Conservation (phyloP, 2,113 vertebrate genomes). For the Pogonocichla stellata region DNA sequence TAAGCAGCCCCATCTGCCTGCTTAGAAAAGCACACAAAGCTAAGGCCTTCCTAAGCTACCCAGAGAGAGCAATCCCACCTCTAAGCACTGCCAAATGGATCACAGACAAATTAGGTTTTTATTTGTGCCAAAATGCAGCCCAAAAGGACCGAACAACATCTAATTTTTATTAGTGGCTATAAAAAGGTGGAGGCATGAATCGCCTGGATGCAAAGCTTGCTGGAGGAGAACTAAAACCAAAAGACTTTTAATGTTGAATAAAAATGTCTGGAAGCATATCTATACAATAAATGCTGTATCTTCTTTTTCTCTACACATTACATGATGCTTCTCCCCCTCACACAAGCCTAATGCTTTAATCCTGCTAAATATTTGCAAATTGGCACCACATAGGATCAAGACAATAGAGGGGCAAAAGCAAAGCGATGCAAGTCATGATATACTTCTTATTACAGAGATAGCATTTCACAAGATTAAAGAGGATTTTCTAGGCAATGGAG, state of each 20-base stretch:
- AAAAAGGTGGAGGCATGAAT: neutral
- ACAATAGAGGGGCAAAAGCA: neutral
- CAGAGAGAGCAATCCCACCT: neutral
- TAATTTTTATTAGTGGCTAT: conserved; percentile 39
- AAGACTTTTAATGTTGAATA: neutral
- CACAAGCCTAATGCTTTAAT: neutral
- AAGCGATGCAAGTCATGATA: neutral
- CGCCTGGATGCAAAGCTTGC: neutral
- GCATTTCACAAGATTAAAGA: neutral
- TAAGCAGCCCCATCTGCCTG: neutral
- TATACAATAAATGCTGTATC: neutral
- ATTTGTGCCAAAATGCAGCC: conserved; percentile 13
- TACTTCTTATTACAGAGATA: neutral
- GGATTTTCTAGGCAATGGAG: conserved; percentile 33
- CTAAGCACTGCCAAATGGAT: neutral
- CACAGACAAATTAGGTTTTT: conserved; percentile 15
- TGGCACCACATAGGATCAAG: neutral
- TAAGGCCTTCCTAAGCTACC: neutral
- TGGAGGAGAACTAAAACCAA: neutral
- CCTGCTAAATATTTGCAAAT: conserved; percentile 5
- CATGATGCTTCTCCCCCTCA: neutral
- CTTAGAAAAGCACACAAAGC: neutral
- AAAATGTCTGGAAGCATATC: neutral
- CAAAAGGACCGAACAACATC: conserved; percentile 9
- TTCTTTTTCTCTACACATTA: neutral